Base-by-base conservation (phyloP, 2,888 invertebrate genomes). In the Nemotelus nigrinus region DNA sequence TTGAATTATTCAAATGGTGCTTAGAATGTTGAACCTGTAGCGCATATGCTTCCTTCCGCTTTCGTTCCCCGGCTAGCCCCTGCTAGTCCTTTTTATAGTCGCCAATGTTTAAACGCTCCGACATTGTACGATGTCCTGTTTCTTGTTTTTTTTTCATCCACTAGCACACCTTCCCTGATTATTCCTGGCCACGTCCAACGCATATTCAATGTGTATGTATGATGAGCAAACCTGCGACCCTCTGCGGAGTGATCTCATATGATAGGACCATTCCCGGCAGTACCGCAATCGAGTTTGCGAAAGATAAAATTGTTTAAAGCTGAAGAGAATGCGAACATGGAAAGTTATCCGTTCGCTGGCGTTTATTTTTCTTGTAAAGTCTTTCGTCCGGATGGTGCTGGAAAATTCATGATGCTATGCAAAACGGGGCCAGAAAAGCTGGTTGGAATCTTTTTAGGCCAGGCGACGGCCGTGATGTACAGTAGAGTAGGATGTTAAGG, bases 1-100 rank as follows among this genome's bases (percentile, higher is more conserved):
- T 71, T 71, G 71, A 71, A 71, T 71, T 71, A 71, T 71, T 71
- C 71, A 71, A 71, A 71, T 44, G 25, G 48, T 57, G 10, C 55
- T 57, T 71, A 57, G 57, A 43, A 71, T 53, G 55, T 10, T 44
- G 55, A 57, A 71, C 71, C 71, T 71, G 71, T 47, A 63, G 10
- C 6, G 41, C 50, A 8, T 53, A 6, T 53, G 10, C 39, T 47
- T 47, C 50, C 68, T 68, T 68, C 50, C 43, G 41, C 41, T 63
- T 63, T 25, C 25, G 25, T 25, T 25, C 25, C 25, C 25, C 25
- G 0, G 25, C 25, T 25, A 25, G 53, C 53, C 10, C 53, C 53
- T 7, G 7, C 6, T 10, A 53, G 53, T 53, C 53, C 53, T 53
- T 53, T 53, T 53, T 53, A 25, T 25, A 25, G 25, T 25, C 25